Conservation (phyloP, 1,140 invertebrate species). For the Euwallacea fornicatus region DNA sequence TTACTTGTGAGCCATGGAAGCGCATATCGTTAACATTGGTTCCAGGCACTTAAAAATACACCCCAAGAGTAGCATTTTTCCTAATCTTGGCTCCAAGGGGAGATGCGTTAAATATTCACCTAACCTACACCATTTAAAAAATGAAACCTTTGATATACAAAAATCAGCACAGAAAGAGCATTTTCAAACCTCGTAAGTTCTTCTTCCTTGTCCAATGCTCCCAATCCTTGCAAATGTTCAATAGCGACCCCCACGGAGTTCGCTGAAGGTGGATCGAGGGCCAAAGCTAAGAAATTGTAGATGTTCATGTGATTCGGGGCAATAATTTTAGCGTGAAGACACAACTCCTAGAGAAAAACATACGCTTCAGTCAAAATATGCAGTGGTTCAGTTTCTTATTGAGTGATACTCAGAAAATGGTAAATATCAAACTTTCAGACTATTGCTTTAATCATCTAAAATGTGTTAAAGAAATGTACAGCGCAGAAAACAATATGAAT, state of each 20-base stretch:
- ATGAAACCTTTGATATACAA: not conserved
- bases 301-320: conserved; percentile 77
- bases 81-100: conserved; percentile 86
- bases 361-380: not conserved
- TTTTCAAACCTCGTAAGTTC: conserved; percentile 62
- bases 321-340: conserved; percentile 81
- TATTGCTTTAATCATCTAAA: too few species aligned
- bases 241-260: conserved; percentile 76
- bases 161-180: not conserved
- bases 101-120: conserved; percentile 83
- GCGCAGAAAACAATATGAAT: too few species aligned
- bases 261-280: conserved; percentile 82
- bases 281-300: conserved; percentile 77
- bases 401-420: too few species aligned
- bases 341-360: conserved; percentile 73
- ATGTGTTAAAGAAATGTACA: too few species aligned
- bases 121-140: conserved; percentile 18
- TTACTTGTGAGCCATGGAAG: conserved; percentile 79
- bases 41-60: conserved; percentile 92
- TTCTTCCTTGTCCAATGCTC: conserved; percentile 76
- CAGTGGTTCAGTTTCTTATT: not conserved
- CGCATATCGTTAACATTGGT: conserved; percentile 91
- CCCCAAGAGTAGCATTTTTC: conserved; percentile 89
- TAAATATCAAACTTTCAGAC: too few species aligned
- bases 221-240: conserved; percentile 66